Evolutionary conservation across 2,888 invertebrate genomes (phyloP).

Genomic region (Erebia aethiops): DNA sequence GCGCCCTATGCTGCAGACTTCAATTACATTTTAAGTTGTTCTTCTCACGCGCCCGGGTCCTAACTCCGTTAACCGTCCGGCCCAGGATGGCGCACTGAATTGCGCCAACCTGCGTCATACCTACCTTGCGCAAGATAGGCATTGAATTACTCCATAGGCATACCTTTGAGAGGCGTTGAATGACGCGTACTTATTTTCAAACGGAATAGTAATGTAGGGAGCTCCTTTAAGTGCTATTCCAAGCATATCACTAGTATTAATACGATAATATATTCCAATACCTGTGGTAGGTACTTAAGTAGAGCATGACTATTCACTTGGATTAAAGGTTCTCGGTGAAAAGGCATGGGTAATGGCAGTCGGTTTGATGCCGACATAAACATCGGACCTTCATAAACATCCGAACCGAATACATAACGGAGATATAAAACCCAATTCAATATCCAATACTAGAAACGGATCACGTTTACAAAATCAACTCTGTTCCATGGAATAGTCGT

Average conservation of each 20-base stretch:
- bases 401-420: conserved; percentile 12
- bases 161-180: too few relatives aligned
- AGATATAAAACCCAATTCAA: conserved; percentile 22
- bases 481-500: conserved; percentile 38
- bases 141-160: too few relatives aligned
- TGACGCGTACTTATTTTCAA: too few relatives aligned
- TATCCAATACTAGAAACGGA: conserved; percentile 24
- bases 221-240: neutral
- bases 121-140: too few relatives aligned
- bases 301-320: conserved; percentile 10
- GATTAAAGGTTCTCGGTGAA: conserved; percentile 4
- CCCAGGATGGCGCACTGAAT: too few relatives aligned
- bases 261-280: neutral
- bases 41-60: too few relatives aligned
- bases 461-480: conserved; percentile 30
- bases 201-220: neutral
- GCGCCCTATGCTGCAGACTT: too few relatives aligned
- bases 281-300: neutral
- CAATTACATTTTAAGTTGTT: too few relatives aligned
- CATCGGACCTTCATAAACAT: conserved; percentile 20
- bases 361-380: conserved; percentile 21
- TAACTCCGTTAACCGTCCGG: too few relatives aligned
- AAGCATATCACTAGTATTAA: neutral
- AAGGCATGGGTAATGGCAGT: conserved; percentile 9
- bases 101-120: too few relatives aligned